These are phyloP conservation scores for Sycophila sp. DNA, from an alignment of 1,140 invertebrate genomes.

Conservation along the genomic window DNA sequence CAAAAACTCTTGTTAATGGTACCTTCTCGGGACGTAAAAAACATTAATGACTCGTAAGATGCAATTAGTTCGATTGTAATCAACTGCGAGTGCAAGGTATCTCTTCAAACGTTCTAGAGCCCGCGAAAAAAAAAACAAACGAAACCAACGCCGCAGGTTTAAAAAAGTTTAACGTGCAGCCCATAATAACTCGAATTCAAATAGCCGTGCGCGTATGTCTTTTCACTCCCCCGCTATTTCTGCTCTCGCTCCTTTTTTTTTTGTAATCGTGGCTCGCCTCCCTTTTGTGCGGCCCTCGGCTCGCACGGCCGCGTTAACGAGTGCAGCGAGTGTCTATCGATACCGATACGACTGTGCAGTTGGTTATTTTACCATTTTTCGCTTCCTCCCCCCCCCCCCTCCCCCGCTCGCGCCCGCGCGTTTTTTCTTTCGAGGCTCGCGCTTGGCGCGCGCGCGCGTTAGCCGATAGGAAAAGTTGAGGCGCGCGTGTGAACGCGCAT, in stretches of 20 bases:
- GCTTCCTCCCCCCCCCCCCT: not conserved
- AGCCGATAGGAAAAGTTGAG: constrained; percentile 52
- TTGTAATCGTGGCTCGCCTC: constrained; percentile 11
- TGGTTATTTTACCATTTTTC: constrained; percentile 31
- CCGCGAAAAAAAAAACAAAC: too few species aligned
- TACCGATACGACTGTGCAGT: constrained; percentile 23
- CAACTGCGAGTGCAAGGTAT: too few species aligned
- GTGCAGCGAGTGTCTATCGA: constrained; percentile 26
- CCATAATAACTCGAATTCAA: constrained; percentile 12
- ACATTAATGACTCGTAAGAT: too few species aligned
- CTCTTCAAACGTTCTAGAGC: too few species aligned
- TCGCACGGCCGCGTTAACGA: constrained; percentile 19
- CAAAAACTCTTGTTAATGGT: too few species aligned
- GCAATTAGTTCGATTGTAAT: too few species aligned
- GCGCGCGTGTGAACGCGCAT: constrained; percentile 55
- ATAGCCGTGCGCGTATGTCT: not conserved
- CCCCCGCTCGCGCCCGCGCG: not conserved
- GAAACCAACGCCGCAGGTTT: too few species aligned
- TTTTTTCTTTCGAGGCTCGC: constrained; percentile 8
- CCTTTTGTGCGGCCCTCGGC: constrained; percentile 8
- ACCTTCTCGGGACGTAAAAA: too few species aligned
- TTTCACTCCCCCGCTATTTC: not conserved
- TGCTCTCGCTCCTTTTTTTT: not conserved
- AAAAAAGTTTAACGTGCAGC: not conserved
- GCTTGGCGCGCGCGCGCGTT: constrained; percentile 36